Conservation (phyloP, 1,140 invertebrate species). For the Akabosia matsudoensis region DNA sequence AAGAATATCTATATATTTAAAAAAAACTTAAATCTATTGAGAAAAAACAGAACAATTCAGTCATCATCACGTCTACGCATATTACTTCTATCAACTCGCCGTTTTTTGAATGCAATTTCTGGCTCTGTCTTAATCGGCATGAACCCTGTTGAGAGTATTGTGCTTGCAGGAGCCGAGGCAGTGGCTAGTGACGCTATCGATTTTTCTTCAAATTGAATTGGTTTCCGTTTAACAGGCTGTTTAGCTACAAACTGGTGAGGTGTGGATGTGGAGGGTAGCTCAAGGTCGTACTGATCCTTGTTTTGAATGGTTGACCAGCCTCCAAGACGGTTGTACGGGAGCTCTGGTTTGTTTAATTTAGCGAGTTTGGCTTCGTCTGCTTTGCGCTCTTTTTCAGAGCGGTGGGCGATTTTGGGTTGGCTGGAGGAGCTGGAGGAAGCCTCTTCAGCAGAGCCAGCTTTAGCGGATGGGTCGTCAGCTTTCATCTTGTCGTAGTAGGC, state of each 20-base stretch:
- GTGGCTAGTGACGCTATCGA: constrained; percentile 29
- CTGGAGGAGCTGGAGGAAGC: not conserved
- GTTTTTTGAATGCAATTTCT: constrained; percentile 61
- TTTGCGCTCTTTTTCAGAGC: constrained; percentile 37
- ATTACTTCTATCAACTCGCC: constrained; percentile 57
- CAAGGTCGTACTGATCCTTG: constrained; percentile 37
- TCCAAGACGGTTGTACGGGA: constrained; percentile 24
- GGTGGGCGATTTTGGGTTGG: constrained; percentile 41
- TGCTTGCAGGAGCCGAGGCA: not conserved
- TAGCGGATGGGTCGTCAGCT: constrained; percentile 51
- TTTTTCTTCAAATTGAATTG: constrained; percentile 52
- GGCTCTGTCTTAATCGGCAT: constrained; percentile 40
- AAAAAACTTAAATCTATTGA: no score
- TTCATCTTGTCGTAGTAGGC: constrained; percentile 39
- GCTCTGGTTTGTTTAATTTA: constrained; percentile 17
- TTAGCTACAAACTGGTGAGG: constrained; percentile 50
- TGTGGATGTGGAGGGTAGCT: not conserved
- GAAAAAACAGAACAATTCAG: no score
- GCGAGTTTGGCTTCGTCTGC: constrained; percentile 20
- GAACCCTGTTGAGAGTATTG: not conserved
- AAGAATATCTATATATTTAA: not conserved
- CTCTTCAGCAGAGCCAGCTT: not conserved
- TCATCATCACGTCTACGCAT: constrained; percentile 1
- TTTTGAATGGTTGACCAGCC: constrained; percentile 31
- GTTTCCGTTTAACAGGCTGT: constrained; percentile 52